Evolutionary conservation across 2,797 vertebrate genomes (phyloP), one percentile per base, ranked within the genome.

Genomic region (Melanogrammus aeglefinus): DNA sequence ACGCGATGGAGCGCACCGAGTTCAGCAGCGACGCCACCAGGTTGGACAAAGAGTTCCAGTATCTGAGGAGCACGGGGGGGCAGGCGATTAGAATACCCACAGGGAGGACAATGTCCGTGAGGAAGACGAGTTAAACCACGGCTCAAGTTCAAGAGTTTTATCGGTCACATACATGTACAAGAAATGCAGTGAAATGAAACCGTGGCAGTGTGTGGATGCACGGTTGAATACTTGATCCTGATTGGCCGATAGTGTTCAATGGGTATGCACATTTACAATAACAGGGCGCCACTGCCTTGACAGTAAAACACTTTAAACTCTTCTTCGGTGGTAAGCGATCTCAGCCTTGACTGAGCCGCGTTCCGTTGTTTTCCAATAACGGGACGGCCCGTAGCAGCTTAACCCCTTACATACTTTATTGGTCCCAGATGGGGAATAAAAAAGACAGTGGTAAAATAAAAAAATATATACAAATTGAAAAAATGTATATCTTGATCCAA

Each of bases 41-140:
- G 89, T 99, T 99, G 93, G 97, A 99, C 87, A 99, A 90, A 76
- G 98, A 99, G 89, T 99, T 99, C 98, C 98, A 99, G 88, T 99
- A 99, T 92, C 98, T 99, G 82, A 9, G 27, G 78, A 75, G 38
- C 39, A 82, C 35, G 51, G 39, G 47, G 57, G n/a, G n/a, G n/a
- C n/a, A n/a, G n/a, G n/a, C n/a, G 72, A 76, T 75, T 80, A 78
- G 76, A 73, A 71, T 79, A 72, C 81, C 77, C 75, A 57, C 47
- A 24, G 7, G n/a, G n/a, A 24, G 2, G n/a, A 24, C 7, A 24
- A 63, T 24, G n/a, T 24, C n/a, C n/a, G n/a, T 7, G 47, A 57
- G 21, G 21, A 57, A 8, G 57, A 9, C 6, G n/a, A 63, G 57
- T 63, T 63, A 63, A 6, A 18, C 47, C 47, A 51, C n/a, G 9